Evolutionary conservation across 2,888 invertebrate genomes (phyloP), one percentile per base, ranked within the genome.

Genomic region (Agriotes lineatus): DNA sequence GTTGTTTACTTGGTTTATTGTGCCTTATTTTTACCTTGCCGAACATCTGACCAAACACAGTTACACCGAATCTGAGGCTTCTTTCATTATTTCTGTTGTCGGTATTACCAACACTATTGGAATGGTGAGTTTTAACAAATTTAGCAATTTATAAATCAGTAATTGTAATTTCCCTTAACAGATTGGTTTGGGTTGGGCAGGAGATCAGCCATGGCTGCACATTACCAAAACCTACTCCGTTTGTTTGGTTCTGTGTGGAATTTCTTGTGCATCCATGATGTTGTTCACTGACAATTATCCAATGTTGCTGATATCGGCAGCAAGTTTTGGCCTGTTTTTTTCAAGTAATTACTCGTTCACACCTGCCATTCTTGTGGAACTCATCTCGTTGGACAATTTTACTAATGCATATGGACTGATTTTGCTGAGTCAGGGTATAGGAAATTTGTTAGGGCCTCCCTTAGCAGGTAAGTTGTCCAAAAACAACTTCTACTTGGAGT

Each of bases 11-110:
- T 96, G 96, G 94, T 95, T 94, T 84, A 97, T 98, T 80, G 94
- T 97, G 66, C 96, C 97, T 10, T 98, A 98, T 85, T 94, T 97
- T 82, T 97, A 96, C 84, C 87, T 97, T 71, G 93, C 94, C 61
- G 96, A 97, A 79, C 91, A 94, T 82, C 91, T 95, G 86, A 88
- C 88, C 33, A 88, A 89, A 7, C 87, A 89, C 70, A 66, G 71
- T 19, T 93, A 92, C 76, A 87, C 86, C 1, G 91, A 93, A 74
- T 88, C 90, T 37, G 90, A 92, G 56, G 92, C 92, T 2, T 94
- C 96, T 3, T 89, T 90, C 69, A 88, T 97, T 75, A 88, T 97
- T 72, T 94, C 96, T 58, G 88, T 93, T 59, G 94, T 97, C 76
- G 96, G 96, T 19, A 89, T 95, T 70, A 93, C 94, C 1, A 97